Percentiles rank a stretch among this genome's conserved stretches.
Conservation (phyloP, 2,113 vertebrate genomes). For the Gnathonemus longibarbis region DNA sequence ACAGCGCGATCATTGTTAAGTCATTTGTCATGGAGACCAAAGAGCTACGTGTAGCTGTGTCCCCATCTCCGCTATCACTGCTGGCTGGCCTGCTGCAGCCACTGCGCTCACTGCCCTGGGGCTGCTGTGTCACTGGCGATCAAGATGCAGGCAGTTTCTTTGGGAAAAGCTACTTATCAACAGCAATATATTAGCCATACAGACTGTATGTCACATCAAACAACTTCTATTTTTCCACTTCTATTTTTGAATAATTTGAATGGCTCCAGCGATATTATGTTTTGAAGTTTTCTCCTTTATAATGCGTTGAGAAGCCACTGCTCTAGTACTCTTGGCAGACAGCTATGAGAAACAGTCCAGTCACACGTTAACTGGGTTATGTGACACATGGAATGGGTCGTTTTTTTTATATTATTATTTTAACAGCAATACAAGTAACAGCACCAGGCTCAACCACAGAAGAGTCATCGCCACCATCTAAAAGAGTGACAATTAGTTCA, state of each 20-base stretch:
- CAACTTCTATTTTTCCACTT: background rate
- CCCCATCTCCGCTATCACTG: background rate
- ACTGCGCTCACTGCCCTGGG: background rate
- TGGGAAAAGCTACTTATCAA: background rate
- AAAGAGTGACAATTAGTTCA: background rate
- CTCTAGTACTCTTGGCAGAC: background rate
- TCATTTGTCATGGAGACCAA: background rate
- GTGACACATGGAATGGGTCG: background rate
- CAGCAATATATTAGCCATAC: background rate
- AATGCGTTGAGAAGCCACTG: background rate
- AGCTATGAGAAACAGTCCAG: background rate
- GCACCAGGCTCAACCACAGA: background rate
- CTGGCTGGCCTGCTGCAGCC: background rate
- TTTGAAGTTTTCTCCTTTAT: background rate
- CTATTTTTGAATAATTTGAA: background rate
- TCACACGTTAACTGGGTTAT: background rate
- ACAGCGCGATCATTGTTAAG: background rate
- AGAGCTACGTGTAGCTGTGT: background rate
- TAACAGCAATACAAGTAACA: background rate
- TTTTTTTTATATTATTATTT: background rate
- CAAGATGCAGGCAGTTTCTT: background rate
- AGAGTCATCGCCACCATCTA: background rate
- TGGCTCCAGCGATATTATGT: background rate
- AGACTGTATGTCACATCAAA: background rate
- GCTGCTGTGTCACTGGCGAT: background rate